Base-by-base conservation (phyloP, 2,113 vertebrate genomes). In the Nerophis lumbriciformis region DNA sequence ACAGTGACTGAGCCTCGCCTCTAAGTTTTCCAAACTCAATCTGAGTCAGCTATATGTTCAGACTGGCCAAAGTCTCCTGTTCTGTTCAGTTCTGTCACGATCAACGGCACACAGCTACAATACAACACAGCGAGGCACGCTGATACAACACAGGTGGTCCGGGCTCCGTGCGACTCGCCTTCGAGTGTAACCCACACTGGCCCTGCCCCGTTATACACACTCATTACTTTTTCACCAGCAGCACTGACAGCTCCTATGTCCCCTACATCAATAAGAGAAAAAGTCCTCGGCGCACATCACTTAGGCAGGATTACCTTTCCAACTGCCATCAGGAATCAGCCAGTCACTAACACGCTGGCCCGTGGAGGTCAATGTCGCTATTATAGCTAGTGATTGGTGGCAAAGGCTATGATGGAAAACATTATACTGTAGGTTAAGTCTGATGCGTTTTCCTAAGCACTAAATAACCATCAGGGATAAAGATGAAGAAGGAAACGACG, bases 201-300 rank as follows among this genome's bases (percentile, higher is more conserved):
- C 65, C 51, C 49, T 16, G 81, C 80, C 85, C 80, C 2, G 83
- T 88, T 87, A 88, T 83, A 75, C 62, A 77, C 73, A 62, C 87
- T 89, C 88, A 90, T 91, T 85, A 92, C 80, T 92, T 88, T 91
- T 92, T 90, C 77, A 92, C 78, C 80, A 80, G 75, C 76, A 65
- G 73, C 79, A 82, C 75, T 83, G 85, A 90, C 87, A 90, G 87
- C 87, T 90, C 85, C 69, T 80, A 81, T 90, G 85, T 88, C 88
- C 79, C 28, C 59, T 2, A 45, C 85, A 88, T 90, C 59, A 88
- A 88, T 88, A 90, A 87, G 77, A 89, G 71, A 87, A 83, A 78
- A 65, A 70, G 5, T 54, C 75, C 64, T 15, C 71, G 75, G 65
- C 8, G 48, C 45, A 47, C 14, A 50, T 50, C 48, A 73, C 69